Conservation (phyloP, 2,888 invertebrate genomes). For the Mesodorylaimus sp. region DNA sequence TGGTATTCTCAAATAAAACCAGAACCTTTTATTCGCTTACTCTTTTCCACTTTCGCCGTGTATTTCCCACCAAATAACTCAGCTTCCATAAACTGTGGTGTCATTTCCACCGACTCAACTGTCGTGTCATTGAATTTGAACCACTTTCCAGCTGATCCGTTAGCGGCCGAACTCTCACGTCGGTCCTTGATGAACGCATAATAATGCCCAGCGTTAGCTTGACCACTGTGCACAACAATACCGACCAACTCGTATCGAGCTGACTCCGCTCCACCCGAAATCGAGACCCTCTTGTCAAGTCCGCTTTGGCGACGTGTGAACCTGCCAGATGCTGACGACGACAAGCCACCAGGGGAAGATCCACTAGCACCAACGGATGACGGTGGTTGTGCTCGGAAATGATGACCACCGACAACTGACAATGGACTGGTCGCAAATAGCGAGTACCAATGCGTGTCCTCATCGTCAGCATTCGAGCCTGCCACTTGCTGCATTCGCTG, state of each 20-base stretch:
- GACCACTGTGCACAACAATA: conserved; percentile 39
- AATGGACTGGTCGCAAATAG: no score
- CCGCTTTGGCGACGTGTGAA: no score
- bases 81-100: conserved; percentile 32
- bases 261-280: conserved; percentile 11
- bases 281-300: no score
- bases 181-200: conserved; percentile 38
- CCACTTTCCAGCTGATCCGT: conserved; percentile 31
- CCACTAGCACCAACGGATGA: no score
- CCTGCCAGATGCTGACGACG: background rate
- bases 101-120: conserved; percentile 38
- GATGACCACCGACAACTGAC: background rate
- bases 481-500: no score
- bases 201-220: conserved; percentile 41
- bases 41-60: conserved; percentile 31
- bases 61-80: conserved; percentile 40
- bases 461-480: no score
- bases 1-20: background rate
- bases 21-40: background rate
- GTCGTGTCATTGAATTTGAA: conserved; percentile 39
- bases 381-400: conserved; percentile 7
- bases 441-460: no score
- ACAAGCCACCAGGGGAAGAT: background rate
- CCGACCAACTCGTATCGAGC: conserved; percentile 37
- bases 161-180: conserved; percentile 1